These are phyloP conservation scores for Ectemnius cavifrons DNA, from an alignment of 2,888 invertebrate species.

Conservation along the genomic window DNA sequence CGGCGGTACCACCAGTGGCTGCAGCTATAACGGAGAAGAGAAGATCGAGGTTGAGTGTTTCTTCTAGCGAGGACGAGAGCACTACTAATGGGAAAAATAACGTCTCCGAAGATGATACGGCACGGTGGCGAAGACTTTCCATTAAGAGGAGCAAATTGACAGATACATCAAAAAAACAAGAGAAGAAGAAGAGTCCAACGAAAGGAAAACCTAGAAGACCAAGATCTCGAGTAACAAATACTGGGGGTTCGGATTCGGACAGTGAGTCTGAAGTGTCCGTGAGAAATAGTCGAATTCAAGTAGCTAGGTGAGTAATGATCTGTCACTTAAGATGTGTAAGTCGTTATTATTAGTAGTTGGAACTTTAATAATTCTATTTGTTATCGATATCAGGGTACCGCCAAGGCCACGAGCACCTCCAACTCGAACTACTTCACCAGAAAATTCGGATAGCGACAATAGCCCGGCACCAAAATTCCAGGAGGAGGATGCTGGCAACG, in stretches of 20 bases:
- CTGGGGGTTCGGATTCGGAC: slow-evolving; percentile 72
- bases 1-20: slow-evolving; percentile 49
- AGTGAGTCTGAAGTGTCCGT: slow-evolving; percentile 70
- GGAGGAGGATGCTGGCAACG: slow-evolving; percentile 79
- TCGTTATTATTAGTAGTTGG: too few relatives aligned
- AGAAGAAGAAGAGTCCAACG: slow-evolving; percentile 72
- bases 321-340: not conserved
- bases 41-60: slow-evolving; percentile 59
- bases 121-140: slow-evolving; percentile 66
- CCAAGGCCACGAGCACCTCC: slow-evolving; percentile 70
- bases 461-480: slow-evolving; percentile 77
- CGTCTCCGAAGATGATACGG: slow-evolving; percentile 67
- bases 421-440: slow-evolving; percentile 75
- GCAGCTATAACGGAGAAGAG: slow-evolving; percentile 55
- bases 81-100: slow-evolving; percentile 54
- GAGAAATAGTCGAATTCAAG: slow-evolving; percentile 67
- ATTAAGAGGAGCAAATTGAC: slow-evolving; percentile 68
- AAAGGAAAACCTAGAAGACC: slow-evolving; percentile 76
- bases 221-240: slow-evolving; percentile 67
- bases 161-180: slow-evolving; percentile 70
- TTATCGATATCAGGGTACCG: slow-evolving; percentile 54
- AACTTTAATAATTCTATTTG: not conserved
- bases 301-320: slow-evolving; percentile 55
- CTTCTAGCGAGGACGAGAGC: slow-evolving; percentile 71
- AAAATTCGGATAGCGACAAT: slow-evolving; percentile 75